Percentiles rank a stretch among this genome's conserved stretches.
phyloP scores from a whole-genome alignment of 2,113 vertebrate genomes.

The Chamaea fasciata region DNA sequence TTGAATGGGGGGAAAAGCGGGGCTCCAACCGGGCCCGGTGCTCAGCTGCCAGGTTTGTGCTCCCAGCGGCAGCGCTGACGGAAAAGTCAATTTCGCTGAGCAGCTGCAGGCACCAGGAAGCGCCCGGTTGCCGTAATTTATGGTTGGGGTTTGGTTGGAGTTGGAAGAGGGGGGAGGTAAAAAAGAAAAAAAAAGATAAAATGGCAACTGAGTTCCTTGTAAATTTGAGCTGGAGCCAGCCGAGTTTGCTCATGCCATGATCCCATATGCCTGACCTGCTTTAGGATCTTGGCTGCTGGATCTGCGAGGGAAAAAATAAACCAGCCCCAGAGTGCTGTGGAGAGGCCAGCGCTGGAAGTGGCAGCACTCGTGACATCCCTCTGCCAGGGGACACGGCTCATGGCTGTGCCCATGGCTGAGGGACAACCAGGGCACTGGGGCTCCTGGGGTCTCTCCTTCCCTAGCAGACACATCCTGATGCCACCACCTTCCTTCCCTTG shows the following conservation, averaged over 20 bases:
- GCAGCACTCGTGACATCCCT: not conserved
- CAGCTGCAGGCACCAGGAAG: conserved; percentile 50
- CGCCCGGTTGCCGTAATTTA: not conserved
- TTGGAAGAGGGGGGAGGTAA: no score
- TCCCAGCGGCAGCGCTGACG: not conserved
- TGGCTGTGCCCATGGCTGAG: accelerated
- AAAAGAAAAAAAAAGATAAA: not conserved
- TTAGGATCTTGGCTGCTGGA: not conserved
- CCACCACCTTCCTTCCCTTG: not conserved
- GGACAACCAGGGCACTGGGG: not conserved
- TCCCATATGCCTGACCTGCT: conserved; percentile 42
- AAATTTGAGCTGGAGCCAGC: not conserved
- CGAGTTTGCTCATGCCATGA: not conserved
- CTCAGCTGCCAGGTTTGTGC: conserved; percentile 43
- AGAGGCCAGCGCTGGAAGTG: not conserved
- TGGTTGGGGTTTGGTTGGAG: not conserved
- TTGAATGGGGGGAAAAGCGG: not conserved
- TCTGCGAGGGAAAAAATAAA: not conserved
- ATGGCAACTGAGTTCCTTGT: not conserved
- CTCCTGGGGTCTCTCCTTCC: not conserved
- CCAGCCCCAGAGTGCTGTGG: not conserved
- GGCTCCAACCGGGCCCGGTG: not conserved
- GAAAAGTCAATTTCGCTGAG: conserved; percentile 36
- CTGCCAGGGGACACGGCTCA: not conserved
- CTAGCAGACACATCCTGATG: not conserved